Evolutionary conservation across 2,113 vertebrate genomes (phyloP), one percentile per base, ranked within the genome.

Genomic region (Rhinolophus sinicus): DNA sequence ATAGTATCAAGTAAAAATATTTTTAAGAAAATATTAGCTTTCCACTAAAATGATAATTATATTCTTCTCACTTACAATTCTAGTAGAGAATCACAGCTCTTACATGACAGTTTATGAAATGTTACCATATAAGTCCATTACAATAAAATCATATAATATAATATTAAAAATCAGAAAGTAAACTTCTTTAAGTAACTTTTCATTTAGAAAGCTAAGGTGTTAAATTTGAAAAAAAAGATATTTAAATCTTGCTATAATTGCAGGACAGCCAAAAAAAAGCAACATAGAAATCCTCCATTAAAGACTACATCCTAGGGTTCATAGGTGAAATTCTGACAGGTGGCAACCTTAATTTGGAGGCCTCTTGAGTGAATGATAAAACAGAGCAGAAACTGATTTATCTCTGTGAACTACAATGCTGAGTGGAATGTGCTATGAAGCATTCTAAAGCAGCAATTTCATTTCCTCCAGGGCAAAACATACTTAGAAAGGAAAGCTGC

Each of bases 321-420:
- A 58, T 4, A 33, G 93, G 72, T 67, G 84, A 93, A 96, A 86
- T 9, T 10, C 33, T 73, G 6, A 30, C 50, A 96, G 83, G 60
- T 52, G 82, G 33, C 8, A 77, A 86, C 38, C 14, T n/a, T 96
- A 88, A 96, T 88, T 96, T 94, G 58, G 40, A 65, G 40, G 8
- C 30, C 92, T 58, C 28, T 95, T 90, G 33, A 87, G 33, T 89
- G 56, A 84, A 40, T 64, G 58, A 93, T 83, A 95, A 96, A 96
- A 84, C 28, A 93, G 38, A 96, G 60, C 38, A 93, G 76, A 96
- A 91, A 90, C 0, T 93, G 75, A 93, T 86, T 78, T 90, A 92
- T 96, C 0, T 0, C 75, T 64, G 56, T 26, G n/a, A 96, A 28
- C 30, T 9, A 70, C 69, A 67, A 8, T 52, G 13, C 52, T 88